Evolutionary conservation across 2,113 vertebrate species (phyloP).

Genomic region (Pteronura brasiliensis): DNA sequence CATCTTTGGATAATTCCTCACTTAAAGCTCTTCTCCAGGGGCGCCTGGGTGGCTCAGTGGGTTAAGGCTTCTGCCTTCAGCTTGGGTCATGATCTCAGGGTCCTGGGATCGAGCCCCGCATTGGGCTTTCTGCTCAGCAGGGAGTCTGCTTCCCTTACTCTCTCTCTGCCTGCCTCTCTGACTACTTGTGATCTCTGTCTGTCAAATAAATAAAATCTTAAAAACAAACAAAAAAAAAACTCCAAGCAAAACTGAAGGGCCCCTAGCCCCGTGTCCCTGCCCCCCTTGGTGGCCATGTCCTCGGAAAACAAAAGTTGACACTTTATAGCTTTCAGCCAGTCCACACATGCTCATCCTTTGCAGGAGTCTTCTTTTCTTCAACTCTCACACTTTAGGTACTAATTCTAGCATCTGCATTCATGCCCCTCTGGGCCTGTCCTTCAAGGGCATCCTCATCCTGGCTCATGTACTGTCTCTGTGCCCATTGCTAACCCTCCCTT

Average conservation of each 20-base stretch:
- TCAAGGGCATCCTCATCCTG: not conserved
- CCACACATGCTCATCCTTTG: too few species aligned
- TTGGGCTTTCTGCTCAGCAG: too few species aligned
- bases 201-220: too few species aligned
- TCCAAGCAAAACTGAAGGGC: not conserved
- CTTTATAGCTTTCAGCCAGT: not conserved
- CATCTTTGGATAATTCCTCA: not conserved
- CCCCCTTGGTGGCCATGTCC: not conserved
- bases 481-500: not conserved
- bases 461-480: not conserved
- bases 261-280: not conserved
- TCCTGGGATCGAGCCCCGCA: too few species aligned
- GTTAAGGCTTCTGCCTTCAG: too few species aligned
- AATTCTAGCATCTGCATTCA: not conserved
- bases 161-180: too few species aligned
- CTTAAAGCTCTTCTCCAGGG: not conserved
- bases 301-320: not conserved
- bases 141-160: too few species aligned
- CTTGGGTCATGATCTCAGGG: too few species aligned
- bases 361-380: not conserved
- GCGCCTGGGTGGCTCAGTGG: too few species aligned
- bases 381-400: not conserved
- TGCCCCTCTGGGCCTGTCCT: not conserved
- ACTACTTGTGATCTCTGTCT: too few species aligned
- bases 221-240: too few species aligned